A percentile compares a stretch with the other conserved stretches of the same genome.
Conservation (phyloP, 2,888 invertebrate species). For the Drepanosiphum platanoidis region DNA sequence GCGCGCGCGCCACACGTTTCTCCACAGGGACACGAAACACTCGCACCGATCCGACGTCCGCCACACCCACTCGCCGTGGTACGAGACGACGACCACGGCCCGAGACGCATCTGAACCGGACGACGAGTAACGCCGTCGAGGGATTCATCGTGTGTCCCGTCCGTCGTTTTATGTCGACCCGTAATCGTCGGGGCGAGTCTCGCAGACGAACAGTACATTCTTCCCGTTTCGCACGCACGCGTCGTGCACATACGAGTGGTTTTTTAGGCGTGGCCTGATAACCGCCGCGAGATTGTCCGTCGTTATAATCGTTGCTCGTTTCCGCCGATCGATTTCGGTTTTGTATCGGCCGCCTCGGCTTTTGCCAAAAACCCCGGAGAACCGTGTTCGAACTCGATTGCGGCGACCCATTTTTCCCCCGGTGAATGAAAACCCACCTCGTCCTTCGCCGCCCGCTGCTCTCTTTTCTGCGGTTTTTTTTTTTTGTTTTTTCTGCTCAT, state of each 20-base stretch:
- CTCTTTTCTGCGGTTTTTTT: background rate
- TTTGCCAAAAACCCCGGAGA: too few relatives aligned
- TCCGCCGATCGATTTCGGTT: background rate
- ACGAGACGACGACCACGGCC: background rate
- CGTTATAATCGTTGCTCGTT: background rate
- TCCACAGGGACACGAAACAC: background rate
- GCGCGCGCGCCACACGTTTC: background rate
- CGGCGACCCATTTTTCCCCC: background rate
- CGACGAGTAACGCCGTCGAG: background rate
- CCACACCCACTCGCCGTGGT: slow-evolving; percentile 27
- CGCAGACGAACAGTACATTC: background rate
- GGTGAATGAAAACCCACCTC: background rate
- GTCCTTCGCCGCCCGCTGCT: background rate
- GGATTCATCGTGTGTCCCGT: background rate
- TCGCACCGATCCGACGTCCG: background rate
- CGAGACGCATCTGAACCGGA: background rate
- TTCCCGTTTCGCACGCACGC: slow-evolving; percentile 3
- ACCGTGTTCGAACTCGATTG: too few relatives aligned
- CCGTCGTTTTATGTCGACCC: background rate
- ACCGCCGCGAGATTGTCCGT: background rate
- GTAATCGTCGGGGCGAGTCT: background rate
- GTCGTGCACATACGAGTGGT: background rate
- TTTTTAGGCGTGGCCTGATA: slow-evolving; percentile 57
- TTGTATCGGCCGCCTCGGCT: too few relatives aligned
- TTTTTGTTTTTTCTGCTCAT: too few relatives aligned